A percentile compares a stretch with the other conserved stretches of the same genome.
These are phyloP conservation scores for Loriculus beryllinus DNA, from an alignment of 2,797 vertebrate genomes.

Conservation along the genomic window DNA sequence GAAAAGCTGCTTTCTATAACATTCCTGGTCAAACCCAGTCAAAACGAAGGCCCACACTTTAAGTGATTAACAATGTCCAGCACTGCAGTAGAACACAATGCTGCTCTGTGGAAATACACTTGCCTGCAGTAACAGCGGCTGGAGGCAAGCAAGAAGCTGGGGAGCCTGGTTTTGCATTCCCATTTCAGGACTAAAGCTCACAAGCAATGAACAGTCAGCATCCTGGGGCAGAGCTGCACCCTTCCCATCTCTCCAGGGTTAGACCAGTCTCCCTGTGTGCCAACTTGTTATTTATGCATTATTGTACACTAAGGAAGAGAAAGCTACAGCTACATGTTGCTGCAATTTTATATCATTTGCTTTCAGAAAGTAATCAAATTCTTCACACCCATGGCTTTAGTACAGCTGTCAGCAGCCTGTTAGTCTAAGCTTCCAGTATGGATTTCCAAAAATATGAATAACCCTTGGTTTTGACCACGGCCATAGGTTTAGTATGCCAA, in stretches of 20 bases:
- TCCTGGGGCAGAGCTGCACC: not conserved
- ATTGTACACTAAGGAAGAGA: rapidly evolving
- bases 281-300: not conserved
- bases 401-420: not conserved
- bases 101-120: not conserved
- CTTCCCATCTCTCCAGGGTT: not conserved
- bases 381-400: not conserved
- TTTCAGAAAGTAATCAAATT: not conserved
- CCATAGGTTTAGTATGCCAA: slow-evolving; percentile 17
- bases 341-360: not conserved
- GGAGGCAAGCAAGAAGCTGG: not conserved
- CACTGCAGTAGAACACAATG: not conserved
- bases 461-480: not conserved
- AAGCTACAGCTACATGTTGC: not conserved
- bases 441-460: not conserved
- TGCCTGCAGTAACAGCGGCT: not conserved
- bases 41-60: not conserved
- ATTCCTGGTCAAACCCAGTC: not conserved
- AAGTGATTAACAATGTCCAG: not conserved
- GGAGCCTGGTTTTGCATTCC: not conserved
- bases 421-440: not conserved
- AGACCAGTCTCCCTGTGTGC: rapidly evolving
- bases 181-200: not conserved
- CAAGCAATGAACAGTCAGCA: not conserved
- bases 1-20: not conserved